phyloP scores from a whole-genome alignment of 2,888 invertebrate genomes.

The Eumerus sabulonum region DNA sequence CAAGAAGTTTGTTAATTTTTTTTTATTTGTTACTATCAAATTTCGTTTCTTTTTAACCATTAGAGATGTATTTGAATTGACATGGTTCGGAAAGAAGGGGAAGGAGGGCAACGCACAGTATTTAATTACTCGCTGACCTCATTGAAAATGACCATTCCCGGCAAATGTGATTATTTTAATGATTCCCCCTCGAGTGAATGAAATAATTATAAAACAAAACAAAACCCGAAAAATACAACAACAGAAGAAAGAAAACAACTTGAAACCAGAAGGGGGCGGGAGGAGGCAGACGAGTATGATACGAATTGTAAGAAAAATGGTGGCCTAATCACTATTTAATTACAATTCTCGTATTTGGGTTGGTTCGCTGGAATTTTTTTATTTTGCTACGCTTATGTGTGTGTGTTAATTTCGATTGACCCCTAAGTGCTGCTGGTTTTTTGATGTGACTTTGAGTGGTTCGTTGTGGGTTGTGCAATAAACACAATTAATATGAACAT shows the following conservation, averaged over 20 bases:
- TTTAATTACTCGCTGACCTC: conserved; percentile 67
- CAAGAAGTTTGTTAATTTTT: too few relatives aligned
- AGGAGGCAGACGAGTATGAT: conserved; percentile 32
- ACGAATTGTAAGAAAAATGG: conserved; percentile 75
- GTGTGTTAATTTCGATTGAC: conserved; percentile 61
- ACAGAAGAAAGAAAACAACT: conserved; percentile 17
- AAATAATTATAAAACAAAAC: conserved; percentile 57
- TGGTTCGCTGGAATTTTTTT: conserved; percentile 39
- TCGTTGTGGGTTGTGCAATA: conserved; percentile 46
- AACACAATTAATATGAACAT: conserved; percentile 55
- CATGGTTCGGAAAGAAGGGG: too few relatives aligned
- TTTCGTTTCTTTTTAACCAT: conserved; percentile 11
- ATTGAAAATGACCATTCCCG: conserved; percentile 69
- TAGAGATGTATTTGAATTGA: conserved; percentile 32
- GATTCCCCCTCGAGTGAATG: conserved; percentile 74
- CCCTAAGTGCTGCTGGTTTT: conserved; percentile 57
- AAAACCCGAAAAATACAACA: conserved; percentile 29
- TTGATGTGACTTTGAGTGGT: conserved; percentile 23
- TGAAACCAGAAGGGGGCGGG: conserved; percentile 13
- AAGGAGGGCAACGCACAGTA: conserved; percentile 48
- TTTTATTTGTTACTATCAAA: too few relatives aligned
- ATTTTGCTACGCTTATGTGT: conserved; percentile 9
- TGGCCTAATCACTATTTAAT: conserved; percentile 79
- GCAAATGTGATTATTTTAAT: conserved; percentile 78
- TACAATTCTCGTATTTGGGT: conserved; percentile 69